Conservation (phyloP, 2,797 vertebrate species). For the Sebastolobus alascanus region DNA sequence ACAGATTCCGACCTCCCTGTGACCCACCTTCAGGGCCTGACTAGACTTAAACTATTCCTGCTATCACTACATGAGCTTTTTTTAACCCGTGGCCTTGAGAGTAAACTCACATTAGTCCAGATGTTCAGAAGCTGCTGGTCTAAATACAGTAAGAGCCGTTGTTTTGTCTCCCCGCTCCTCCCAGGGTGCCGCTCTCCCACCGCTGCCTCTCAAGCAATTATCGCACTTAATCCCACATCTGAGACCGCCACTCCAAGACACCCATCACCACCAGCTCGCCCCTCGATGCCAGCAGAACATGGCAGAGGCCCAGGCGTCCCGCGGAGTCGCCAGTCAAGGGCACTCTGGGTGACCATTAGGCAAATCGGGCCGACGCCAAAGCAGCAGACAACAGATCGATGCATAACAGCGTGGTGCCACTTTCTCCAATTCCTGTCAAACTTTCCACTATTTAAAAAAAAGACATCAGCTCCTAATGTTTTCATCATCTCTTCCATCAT, state of each 20-base stretch:
- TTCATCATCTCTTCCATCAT: conserved; percentile 23
- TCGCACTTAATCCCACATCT: conserved; percentile 71
- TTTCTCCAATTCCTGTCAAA: conserved; percentile 19
- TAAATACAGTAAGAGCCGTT: conserved; percentile 57
- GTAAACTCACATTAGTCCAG: conserved; percentile 45
- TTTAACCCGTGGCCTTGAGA: conserved; percentile 66
- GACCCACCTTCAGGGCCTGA: conserved; percentile 29
- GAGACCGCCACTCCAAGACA: conserved; percentile 52
- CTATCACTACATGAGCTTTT: conserved; percentile 56
- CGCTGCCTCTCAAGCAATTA: conserved; percentile 81
- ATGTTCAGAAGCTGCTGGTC: conserved; percentile 53
- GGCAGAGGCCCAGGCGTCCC: conserved; percentile 67
- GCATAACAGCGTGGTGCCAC: conserved; percentile 33
- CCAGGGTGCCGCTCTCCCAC: conserved; percentile 67
- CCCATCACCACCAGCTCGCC: conserved; percentile 54
- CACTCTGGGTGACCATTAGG: conserved; percentile 78
- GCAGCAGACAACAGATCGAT: conserved; percentile 54
- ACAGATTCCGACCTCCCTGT: conserved; percentile 26
- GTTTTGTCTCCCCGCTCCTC: conserved; percentile 63
- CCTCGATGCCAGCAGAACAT: conserved; percentile 62
- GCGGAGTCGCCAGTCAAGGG: conserved; percentile 74
- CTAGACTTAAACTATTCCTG: conserved; percentile 47
- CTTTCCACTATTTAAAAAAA: background rate
- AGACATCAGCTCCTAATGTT: background rate
- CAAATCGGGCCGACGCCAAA: conserved; percentile 67